These are phyloP conservation scores for Zonitis immaculata DNA, from an alignment of 2,888 invertebrate species.

Conservation along the genomic window DNA sequence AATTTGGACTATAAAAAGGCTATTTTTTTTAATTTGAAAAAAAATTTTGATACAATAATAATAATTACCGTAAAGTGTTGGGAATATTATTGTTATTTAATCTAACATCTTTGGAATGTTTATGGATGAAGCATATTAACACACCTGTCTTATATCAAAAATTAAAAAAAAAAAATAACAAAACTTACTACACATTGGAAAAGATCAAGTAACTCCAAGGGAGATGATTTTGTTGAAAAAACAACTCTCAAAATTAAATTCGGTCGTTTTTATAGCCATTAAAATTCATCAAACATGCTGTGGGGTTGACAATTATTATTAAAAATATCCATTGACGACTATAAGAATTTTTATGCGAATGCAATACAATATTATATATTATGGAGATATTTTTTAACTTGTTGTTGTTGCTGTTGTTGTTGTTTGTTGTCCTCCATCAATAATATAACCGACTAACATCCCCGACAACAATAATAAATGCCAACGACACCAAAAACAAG, in stretches of 20 bases:
- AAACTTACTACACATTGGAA: too few species aligned
- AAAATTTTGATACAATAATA: conserved; percentile 18
- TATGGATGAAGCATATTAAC: too few species aligned
- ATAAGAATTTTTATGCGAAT: conserved; percentile 10
- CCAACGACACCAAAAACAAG: conserved; percentile 31
- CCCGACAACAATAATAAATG: conserved; percentile 36
- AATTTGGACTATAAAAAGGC: neutral
- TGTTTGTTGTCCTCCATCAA: too few species aligned
- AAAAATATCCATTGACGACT: too few species aligned
- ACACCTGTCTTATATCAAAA: conserved; percentile 15
- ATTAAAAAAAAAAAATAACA: too few species aligned
- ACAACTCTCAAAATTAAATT: too few species aligned
- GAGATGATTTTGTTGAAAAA: too few species aligned
- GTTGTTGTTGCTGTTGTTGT: too few species aligned
- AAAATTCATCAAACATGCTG: neutral
- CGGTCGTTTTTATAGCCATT: neutral
- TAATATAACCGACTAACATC: conserved; percentile 30
- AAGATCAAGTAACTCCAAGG: too few species aligned
- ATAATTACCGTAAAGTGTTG: conserved; percentile 27
- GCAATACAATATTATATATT: too few species aligned
- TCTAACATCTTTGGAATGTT: conserved; percentile 26
- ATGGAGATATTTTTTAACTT: conserved; percentile 10
- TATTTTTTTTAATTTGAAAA: conserved; percentile 5
- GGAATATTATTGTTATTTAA: conserved; percentile 25
- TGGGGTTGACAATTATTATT: conserved; percentile 8